Evolutionary conservation across 2,888 invertebrate genomes (phyloP).

Genomic region (Scaptomyza cyrtandrae): DNA sequence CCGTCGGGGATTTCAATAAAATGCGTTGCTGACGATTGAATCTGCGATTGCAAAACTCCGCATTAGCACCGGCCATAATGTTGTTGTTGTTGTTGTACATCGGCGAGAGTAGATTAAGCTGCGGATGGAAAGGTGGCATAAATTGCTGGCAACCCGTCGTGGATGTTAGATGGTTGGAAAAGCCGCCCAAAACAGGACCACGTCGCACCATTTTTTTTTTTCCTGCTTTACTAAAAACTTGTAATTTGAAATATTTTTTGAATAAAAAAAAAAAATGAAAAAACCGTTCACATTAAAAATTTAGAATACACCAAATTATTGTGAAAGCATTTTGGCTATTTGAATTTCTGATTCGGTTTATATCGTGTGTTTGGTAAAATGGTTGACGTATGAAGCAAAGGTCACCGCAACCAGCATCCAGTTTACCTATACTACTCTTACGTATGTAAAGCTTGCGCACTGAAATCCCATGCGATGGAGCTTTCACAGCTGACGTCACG

Average conservation of each 20-base stretch:
- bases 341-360: not conserved
- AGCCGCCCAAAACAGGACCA: conserved; percentile 1
- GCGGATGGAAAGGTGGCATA: not conserved
- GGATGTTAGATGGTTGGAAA: conserved; percentile 39
- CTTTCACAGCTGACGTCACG: conserved; percentile 44
- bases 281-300: conserved; percentile 54
- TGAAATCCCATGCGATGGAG: not conserved
- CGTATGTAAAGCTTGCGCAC: not conserved
- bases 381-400: conserved; percentile 46
- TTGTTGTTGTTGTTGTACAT: not conserved
- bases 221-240: not conserved
- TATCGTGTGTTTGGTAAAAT: not conserved
- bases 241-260: conserved; percentile 1
- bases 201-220: conserved; percentile 48
- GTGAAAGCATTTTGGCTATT: not conserved
- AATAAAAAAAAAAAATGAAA: conserved; percentile 4
- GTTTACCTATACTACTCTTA: not conserved
- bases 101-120: not conserved
- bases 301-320: conserved; percentile 44
- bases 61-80: not conserved
- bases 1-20: conserved; percentile 28
- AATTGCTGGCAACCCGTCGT: conserved; percentile 34
- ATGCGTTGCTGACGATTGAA: conserved; percentile 41
- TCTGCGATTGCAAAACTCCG: conserved; percentile 37
- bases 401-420: conserved; percentile 26